Conservation (phyloP, 2,888 invertebrate species). For the Lysandra coridon region DNA sequence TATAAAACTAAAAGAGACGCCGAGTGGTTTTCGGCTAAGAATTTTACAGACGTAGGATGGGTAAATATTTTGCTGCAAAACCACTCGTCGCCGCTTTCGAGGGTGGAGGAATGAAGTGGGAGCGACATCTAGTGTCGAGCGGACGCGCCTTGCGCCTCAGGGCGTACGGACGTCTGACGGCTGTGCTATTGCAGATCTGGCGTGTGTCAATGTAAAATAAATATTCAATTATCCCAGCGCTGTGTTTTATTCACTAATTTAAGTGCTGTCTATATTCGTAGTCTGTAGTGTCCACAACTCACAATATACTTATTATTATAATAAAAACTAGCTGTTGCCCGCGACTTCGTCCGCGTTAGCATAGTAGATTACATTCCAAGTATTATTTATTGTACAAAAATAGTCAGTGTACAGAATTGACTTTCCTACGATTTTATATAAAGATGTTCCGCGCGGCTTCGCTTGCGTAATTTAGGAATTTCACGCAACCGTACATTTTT, state of each 20-base stretch:
- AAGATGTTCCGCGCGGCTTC: too few species aligned
- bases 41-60: not conserved
- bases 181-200: conserved; percentile 43
- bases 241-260: conserved; percentile 41
- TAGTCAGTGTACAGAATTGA: too few species aligned
- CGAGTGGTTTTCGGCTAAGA: not conserved
- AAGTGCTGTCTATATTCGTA: not conserved
- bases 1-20: not conserved
- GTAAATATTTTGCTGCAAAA: not conserved
- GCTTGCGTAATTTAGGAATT: too few species aligned
- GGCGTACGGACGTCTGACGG: conserved; percentile 32
- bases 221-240: conserved; percentile 65
- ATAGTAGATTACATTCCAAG: too few species aligned
- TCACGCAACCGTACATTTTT: too few species aligned
- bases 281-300: too few species aligned
- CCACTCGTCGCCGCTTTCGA: not conserved
- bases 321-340: too few species aligned
- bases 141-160: conserved; percentile 8
- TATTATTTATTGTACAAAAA: too few species aligned
- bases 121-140: not conserved
- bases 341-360: too few species aligned
- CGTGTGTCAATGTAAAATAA: conserved; percentile 58
- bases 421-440: too few species aligned
- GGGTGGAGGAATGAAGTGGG: not conserved
- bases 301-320: too few species aligned